A percentile compares a stretch with the other conserved stretches of the same genome.
phyloP scores from a whole-genome alignment of 2,797 vertebrate species.

The Meriones psammophilus region DNA sequence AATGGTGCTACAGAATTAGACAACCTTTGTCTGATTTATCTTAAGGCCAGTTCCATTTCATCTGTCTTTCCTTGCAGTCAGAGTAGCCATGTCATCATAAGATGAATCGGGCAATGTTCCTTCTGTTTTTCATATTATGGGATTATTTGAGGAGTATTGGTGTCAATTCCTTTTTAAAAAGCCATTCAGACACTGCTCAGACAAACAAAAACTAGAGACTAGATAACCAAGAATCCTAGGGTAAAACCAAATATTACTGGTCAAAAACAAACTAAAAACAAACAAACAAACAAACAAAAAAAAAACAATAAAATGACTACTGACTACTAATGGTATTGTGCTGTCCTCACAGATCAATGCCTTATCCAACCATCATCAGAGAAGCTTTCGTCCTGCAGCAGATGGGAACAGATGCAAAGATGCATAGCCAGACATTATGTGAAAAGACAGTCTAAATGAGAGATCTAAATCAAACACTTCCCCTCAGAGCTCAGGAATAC shows the following conservation, averaged over 20 bases:
- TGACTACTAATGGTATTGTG: neutral
- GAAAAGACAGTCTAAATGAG: neutral
- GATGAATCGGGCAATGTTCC: too few relatives aligned
- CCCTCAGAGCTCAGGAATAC: neutral
- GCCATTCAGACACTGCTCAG: neutral
- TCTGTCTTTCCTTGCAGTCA: too few relatives aligned
- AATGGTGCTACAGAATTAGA: neutral
- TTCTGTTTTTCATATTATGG: too few relatives aligned
- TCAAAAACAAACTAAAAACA: neutral
- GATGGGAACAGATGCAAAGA: neutral
- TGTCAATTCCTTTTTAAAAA: neutral
- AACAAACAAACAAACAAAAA: too few relatives aligned
- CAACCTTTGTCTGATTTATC: neutral
- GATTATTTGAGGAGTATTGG: too few relatives aligned
- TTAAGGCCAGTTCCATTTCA: neutral
- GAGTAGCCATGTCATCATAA: too few relatives aligned
- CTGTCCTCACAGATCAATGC: neutral
- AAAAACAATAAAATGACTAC: neutral
- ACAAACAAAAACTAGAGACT: neutral
- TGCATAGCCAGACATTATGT: neutral
- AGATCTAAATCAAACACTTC: neutral
- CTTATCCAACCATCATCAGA: neutral
- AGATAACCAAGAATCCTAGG: neutral
- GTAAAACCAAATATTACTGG: neutral
- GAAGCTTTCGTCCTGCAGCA: neutral